Evolutionary conservation across 2,797 vertebrate species (phyloP), one percentile per base, ranked within the genome.

Genomic region (Hypotaenidia okinawae): DNA sequence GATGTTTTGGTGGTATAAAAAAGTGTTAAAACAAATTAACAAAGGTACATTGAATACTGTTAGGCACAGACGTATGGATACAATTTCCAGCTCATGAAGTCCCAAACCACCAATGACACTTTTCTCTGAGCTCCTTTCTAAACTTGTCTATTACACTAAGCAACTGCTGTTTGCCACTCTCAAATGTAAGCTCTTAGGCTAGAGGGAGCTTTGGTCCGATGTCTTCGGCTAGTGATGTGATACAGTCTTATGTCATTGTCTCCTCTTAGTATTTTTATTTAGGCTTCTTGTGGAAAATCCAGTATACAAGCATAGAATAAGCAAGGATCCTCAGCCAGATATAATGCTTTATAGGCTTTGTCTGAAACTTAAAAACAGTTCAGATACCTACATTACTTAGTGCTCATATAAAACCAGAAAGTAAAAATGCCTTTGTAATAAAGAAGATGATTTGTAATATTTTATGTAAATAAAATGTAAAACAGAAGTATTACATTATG

Each of bases 1-100:
- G 93, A 77, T 74, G 54, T 92, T 94, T 87, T 87, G 49, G 68
- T 93, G 63, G 52, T 67, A 35, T 23, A 63, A 61, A 93, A 93
- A 72, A 19, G 43, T 55, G 49, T 74, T 80, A 84, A 64, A 90
- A 87, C 51, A 74, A 94, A 77, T 89, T 77, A 90, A 89, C 77
- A 93, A 89, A 92, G 33, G 7, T 67, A 28, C 39, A 67, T 72
- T 45, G 84, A 89, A 83, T 70, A 52, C 17, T 70, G 30, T 63
- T 67, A 92, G 63, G 11, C 35, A 80, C 30, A 83, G 59, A 16
- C 0, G 0, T 49, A 54, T 10, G 25, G n/a, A 63, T 70, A 86
- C 19, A 94, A 74, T 70, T 93, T 93, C 67, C 52, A 80, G 43
- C 61, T 87, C 49, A 37, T 61, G 37, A 76, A 57, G n/a, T 49